Conservation (phyloP, 2,113 vertebrate species). For the Microcebus murinus region DNA sequence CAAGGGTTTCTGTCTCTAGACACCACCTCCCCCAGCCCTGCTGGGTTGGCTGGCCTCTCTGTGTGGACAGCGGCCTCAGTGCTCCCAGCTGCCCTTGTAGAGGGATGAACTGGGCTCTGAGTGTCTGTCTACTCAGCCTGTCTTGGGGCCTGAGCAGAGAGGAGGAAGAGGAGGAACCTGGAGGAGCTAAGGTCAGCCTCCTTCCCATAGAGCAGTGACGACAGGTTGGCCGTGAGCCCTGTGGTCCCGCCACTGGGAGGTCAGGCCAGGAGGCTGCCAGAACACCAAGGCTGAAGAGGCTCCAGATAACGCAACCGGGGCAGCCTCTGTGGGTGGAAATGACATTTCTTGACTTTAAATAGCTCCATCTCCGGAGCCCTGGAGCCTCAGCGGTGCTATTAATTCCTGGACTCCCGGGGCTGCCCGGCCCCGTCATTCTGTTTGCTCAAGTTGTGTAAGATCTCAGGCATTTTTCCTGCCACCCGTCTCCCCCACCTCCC, state of each 20-base stretch:
- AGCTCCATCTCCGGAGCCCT: constrained; percentile 80
- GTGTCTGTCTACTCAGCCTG: background rate
- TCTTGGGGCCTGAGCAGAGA: background rate
- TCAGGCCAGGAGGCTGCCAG: background rate
- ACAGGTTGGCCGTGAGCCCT: constrained; percentile 38
- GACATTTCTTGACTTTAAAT: constrained; percentile 87
- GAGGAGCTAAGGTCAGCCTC: background rate
- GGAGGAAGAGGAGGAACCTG: background rate
- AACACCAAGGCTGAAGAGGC: constrained; percentile 68
- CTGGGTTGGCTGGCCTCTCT: background rate
- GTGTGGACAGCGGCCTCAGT: background rate
- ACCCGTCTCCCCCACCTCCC: constrained; percentile 70
- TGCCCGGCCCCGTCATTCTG: constrained; percentile 79
- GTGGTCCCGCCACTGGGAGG: constrained; percentile 9
- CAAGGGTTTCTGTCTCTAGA: background rate
- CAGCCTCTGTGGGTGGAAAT: constrained; percentile 81
- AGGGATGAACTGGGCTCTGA: background rate
- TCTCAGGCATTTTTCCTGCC: constrained; percentile 83
- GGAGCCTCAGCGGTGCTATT: constrained; percentile 81
- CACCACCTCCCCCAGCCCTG: background rate
- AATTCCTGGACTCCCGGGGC: constrained; percentile 80
- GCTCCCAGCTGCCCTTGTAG: background rate
- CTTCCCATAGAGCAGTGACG: background rate
- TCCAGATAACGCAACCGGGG: constrained; percentile 78
- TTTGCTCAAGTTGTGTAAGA: constrained; percentile 83